Percentiles rank a stretch among this genome's conserved stretches.
These are phyloP conservation scores for Nebria ingens DNA, from an alignment of 1,140 invertebrate genomes.

Conservation along the genomic window DNA sequence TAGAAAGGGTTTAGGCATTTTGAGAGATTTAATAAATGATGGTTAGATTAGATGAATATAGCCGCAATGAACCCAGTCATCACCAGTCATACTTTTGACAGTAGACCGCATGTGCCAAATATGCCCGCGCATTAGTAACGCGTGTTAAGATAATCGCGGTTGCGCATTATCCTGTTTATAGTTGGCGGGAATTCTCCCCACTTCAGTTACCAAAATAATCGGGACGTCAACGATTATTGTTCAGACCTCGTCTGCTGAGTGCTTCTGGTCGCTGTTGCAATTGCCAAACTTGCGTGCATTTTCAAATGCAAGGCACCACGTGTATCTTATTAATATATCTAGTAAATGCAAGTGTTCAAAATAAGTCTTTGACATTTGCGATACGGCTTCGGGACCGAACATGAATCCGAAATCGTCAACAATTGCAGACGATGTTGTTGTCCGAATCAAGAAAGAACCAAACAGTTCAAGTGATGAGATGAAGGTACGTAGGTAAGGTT, in stretches of 20 bases:
- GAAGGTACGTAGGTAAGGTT: conserved; percentile 31
- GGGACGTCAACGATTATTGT: conserved; percentile 9
- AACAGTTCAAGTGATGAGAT: conserved; percentile 37
- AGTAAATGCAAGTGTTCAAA: no score
- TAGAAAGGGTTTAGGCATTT: conserved; percentile 39
- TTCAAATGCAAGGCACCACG: background rate
- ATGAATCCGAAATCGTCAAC: no score
- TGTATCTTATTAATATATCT: background rate
- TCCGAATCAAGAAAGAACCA: conserved; percentile 39
- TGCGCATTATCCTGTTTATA: conserved; percentile 1
- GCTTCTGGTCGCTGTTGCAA: background rate
- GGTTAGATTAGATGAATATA: no score
- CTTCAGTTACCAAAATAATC: conserved; percentile 7
- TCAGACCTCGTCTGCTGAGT: conserved; percentile 1
- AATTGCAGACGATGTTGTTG: conserved; percentile 19
- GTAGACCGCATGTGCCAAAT: background rate
- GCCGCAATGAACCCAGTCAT: no score
- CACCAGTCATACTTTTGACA: background rate
- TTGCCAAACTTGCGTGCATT: background rate
- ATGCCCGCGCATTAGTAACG: background rate
- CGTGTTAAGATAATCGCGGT: no score
- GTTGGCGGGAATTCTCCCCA: conserved; percentile 8
- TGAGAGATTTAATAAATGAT: no score
- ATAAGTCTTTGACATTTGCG: no score
- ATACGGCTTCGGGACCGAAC: no score